These are phyloP conservation scores for Mythimna albipuncta DNA, from an alignment of 2,888 invertebrate species.

Conservation along the genomic window DNA sequence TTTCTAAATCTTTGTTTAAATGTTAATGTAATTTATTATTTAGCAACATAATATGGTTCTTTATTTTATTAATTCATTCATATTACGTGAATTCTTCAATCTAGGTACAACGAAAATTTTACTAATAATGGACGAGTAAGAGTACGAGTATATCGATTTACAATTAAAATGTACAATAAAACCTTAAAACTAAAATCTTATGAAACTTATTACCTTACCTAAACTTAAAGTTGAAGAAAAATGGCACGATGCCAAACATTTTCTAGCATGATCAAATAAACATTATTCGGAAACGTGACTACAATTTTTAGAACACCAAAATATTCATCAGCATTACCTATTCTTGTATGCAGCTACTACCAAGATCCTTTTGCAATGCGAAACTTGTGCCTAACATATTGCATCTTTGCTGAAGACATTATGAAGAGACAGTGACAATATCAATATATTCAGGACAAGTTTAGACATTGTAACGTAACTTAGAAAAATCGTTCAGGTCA, in stretches of 20 bases:
- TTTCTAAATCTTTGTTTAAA: no score
- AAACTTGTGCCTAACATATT: not conserved
- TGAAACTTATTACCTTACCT: not conserved
- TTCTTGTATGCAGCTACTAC: not conserved
- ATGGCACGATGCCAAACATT: slow-evolving; percentile 43
- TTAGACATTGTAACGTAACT: no score
- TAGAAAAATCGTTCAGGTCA: no score
- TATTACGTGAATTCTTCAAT: no score
- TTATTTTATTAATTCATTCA: no score
- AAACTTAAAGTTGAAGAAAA: slow-evolving; percentile 19
- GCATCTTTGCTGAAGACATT: not conserved
- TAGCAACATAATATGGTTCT: no score
- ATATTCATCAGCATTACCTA: slow-evolving; percentile 33
- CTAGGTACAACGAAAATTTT: no score
- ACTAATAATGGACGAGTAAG: not conserved
- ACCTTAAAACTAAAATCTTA: not conserved
- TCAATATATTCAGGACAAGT: no score
- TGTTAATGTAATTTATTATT: no score
- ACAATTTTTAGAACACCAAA: slow-evolving; percentile 26
- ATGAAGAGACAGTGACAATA: not conserved
- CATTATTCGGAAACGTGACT: slow-evolving; percentile 47
- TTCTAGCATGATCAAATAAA: slow-evolving; percentile 43
- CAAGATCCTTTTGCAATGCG: not conserved
- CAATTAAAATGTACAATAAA: not conserved
- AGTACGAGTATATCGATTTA: not conserved